phyloP scores from a whole-genome alignment of 2,888 invertebrate genomes.

The Patella ulyssiponensis region DNA sequence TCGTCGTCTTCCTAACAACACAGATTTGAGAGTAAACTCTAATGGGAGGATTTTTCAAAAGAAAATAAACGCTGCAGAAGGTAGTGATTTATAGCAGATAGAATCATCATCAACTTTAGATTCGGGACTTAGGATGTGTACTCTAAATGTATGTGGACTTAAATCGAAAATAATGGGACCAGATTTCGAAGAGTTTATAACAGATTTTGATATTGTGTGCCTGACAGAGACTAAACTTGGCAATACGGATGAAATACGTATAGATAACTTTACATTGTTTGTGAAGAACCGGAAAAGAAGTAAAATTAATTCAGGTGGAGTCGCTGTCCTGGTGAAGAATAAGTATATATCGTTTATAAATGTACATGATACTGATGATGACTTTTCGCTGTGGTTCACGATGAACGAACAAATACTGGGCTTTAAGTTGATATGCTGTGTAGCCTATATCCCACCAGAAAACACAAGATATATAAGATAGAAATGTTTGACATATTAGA shows the following conservation, averaged over 20 bases:
- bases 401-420: not conserved
- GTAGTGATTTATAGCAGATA: not conserved
- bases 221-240: not conserved
- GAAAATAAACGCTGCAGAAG: not conserved
- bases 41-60: not conserved
- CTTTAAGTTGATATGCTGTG: not conserved
- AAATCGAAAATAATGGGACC: not conserved
- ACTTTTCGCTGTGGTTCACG: not conserved
- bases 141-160: not conserved
- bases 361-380: not conserved
- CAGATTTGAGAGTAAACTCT: not conserved
- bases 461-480: not conserved
- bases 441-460: not conserved
- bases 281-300: not conserved
- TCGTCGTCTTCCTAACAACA: not conserved
- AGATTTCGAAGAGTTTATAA: not conserved
- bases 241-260: not conserved
- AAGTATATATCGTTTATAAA: too few relatives aligned
- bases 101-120: not conserved
- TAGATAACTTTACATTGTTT: not conserved
- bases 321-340: not conserved
- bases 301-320: not conserved
- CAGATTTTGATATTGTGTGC: not conserved
- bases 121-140: not conserved
- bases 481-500: conserved; percentile 1